Percentiles rank a stretch among this genome's conserved stretches.
Evolutionary conservation across 1,140 invertebrate genomes (phyloP).

Genomic region (Papilio polyxenes): DNA sequence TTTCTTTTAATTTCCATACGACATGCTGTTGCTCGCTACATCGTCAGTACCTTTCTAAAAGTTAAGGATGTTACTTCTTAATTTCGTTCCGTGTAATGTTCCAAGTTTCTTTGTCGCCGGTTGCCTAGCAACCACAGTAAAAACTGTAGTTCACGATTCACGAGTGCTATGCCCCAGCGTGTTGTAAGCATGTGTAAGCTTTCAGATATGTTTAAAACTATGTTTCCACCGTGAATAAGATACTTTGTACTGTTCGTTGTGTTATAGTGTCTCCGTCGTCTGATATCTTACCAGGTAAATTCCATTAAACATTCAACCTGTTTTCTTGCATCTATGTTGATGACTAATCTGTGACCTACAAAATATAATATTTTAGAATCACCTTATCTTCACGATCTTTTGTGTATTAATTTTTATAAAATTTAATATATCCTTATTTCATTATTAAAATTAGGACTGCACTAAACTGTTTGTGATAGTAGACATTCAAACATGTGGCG

Average conservation of each 20-base stretch:
- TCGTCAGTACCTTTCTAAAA: neutral
- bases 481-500: neutral
- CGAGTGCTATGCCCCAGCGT: constrained; percentile 46
- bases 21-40: no score
- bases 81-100: constrained; percentile 1
- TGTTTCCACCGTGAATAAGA: constrained; percentile 58
- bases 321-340: neutral
- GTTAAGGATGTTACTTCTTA: neutral
- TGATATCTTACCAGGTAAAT: constrained; percentile 21
- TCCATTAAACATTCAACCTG: neutral
- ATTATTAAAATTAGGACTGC: neutral
- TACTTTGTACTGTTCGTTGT: constrained; percentile 37
- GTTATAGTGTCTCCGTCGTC: neutral
- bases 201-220: constrained; percentile 49
- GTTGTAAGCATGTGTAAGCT: constrained; percentile 55
- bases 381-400: neutral
- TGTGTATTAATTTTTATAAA: no score
- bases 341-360: constrained; percentile 33
- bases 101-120: constrained; percentile 30
- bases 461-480: neutral
- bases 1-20: no score
- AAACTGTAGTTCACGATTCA: constrained; percentile 49
- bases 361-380: neutral
- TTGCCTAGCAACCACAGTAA: constrained; percentile 61
- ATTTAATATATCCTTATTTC: no score